Conservation (phyloP, 2,888 invertebrate species). For the Theretra japonica region DNA sequence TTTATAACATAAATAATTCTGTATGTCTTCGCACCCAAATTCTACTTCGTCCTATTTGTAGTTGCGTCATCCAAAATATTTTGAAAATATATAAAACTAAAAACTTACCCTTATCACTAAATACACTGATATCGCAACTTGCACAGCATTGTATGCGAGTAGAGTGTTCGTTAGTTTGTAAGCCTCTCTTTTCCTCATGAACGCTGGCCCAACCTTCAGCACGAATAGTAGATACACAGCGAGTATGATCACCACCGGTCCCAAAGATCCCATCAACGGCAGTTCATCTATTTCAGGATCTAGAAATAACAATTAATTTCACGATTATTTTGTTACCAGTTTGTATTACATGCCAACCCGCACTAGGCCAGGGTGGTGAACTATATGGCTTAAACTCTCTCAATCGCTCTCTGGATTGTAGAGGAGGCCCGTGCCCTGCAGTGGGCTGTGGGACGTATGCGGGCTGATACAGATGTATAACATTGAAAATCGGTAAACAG, state of each 20-base stretch:
- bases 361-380: no score
- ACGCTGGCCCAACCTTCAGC: constrained; percentile 90
- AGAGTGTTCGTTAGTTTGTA: constrained; percentile 90
- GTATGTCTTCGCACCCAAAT: no score
- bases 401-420: no score
- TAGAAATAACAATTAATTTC: constrained; percentile 47
- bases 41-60: no score
- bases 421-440: no score
- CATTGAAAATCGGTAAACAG: no score
- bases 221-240: constrained; percentile 89
- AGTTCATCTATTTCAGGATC: constrained; percentile 87
- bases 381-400: no score
- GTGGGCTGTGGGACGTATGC: no score
- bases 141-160: constrained; percentile 93
- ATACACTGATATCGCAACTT: constrained; percentile 93
- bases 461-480: no score
- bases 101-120: constrained; percentile 92
- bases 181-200: constrained; percentile 94
- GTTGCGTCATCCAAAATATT: background rate
- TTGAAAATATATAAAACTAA: background rate
- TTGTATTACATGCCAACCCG: no score
- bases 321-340: background rate
- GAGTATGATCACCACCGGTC: constrained; percentile 90
- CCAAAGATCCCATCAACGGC: constrained; percentile 90
- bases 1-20: no score